Conservation (phyloP, 2,113 vertebrate species). For the Leptodactylus fuscus region DNA sequence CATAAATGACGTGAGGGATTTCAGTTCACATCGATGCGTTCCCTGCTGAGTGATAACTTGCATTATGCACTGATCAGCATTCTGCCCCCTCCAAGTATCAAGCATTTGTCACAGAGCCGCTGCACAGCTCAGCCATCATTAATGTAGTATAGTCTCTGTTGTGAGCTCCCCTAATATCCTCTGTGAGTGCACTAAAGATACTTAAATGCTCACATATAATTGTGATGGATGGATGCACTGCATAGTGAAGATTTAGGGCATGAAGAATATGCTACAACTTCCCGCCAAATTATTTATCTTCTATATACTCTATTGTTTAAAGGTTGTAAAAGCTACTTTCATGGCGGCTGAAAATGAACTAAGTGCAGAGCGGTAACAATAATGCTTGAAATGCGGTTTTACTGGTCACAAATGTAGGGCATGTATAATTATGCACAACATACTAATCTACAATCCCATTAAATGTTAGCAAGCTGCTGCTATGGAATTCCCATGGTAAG, state of each 20-base stretch:
- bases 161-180: slow-evolving; percentile 6
- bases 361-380: background rate
- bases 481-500: background rate
- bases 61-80: slow-evolving; percentile 41
- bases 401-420: background rate
- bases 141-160: background rate
- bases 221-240: slow-evolving; percentile 13
- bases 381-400: background rate
- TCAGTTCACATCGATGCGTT: slow-evolving; percentile 28
- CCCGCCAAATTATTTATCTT: slow-evolving; percentile 17
- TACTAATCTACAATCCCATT: background rate
- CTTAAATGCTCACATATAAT: slow-evolving; percentile 27
- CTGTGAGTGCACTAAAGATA: background rate
- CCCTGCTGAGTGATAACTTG: slow-evolving; percentile 48
- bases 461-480: background rate
- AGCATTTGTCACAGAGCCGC: slow-evolving; percentile 28
- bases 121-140: slow-evolving; percentile 4
- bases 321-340: background rate
- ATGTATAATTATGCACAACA: background rate
- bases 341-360: background rate
- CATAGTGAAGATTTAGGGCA: background rate
- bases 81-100: slow-evolving; percentile 9
- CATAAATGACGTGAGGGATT: slow-evolving; percentile 29
- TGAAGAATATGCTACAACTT: background rate
- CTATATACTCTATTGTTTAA: background rate